Percentiles rank a stretch among this genome's conserved stretches.
Conservation (phyloP, 2,888 invertebrate species). For the Phlogophora meticulosa region DNA sequence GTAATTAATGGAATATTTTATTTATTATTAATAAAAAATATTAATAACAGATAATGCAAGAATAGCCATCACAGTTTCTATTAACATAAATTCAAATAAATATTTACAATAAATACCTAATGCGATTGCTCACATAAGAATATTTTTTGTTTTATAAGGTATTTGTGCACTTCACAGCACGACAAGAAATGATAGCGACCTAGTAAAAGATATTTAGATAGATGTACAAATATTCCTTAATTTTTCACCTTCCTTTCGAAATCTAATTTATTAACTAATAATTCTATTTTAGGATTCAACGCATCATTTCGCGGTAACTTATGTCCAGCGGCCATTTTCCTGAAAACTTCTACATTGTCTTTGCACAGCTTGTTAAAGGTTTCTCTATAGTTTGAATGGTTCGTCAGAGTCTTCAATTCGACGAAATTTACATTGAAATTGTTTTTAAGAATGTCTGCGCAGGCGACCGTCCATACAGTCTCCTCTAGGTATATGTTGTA, state of each 20-base stretch:
- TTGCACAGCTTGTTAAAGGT: constrained; percentile 74
- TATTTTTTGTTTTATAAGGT: not conserved
- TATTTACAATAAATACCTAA: not conserved
- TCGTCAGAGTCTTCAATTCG: constrained; percentile 40
- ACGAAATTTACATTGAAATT: constrained; percentile 14
- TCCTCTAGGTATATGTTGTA: constrained; percentile 92
- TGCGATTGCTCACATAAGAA: not conserved
- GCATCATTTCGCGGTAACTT: constrained; percentile 48
- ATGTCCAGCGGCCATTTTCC: constrained; percentile 58
- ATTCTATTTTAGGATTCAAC: constrained; percentile 75
- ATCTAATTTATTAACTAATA: constrained; percentile 69
- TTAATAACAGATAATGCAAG: no score
- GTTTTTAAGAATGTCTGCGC: constrained; percentile 70
- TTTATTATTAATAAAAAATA: no score
- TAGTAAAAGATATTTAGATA: not conserved
- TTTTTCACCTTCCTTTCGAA: constrained; percentile 11
- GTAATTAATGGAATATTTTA: no score
- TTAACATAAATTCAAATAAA: not conserved
- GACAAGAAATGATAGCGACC: not conserved
- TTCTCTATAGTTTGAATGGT: constrained; percentile 56
- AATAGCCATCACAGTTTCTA: no score
- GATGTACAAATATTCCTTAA: constrained; percentile 4
- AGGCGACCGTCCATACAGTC: constrained; percentile 79
- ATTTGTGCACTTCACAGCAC: not conserved
- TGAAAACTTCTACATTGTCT: constrained; percentile 69